phyloP scores from a whole-genome alignment of 2,113 vertebrate genomes.

The Gymnorhina tibicen region DNA sequence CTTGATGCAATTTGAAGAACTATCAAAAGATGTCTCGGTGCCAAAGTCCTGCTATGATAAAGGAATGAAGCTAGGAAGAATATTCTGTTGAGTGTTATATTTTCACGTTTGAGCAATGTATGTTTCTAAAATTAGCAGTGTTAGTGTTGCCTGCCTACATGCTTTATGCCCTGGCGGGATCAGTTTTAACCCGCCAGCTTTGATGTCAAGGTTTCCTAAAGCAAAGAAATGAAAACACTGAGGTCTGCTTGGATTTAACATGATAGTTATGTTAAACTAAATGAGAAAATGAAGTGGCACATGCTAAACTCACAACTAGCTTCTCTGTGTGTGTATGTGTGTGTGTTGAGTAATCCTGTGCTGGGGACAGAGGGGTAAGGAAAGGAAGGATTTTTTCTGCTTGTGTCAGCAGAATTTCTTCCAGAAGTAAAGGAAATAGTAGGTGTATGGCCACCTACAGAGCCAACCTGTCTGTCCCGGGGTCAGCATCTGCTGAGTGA shows the following conservation, averaged over 20 bases:
- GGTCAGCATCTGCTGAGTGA: not conserved
- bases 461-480: not conserved
- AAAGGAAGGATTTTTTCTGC: not conserved
- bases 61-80: not conserved
- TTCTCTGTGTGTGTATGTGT: not conserved
- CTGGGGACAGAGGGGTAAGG: not conserved
- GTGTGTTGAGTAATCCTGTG: not conserved
- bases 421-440: not conserved
- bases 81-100: not conserved
- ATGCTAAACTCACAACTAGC: not conserved
- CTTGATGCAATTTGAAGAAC: not conserved
- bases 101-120: not conserved
- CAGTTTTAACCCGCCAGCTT: constrained; percentile 4
- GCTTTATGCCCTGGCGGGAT: not conserved
- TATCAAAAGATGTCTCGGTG: not conserved
- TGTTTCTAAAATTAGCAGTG: constrained; percentile 26
- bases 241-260: constrained; percentile 27
- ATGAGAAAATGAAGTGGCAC: constrained; percentile 10
- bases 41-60: not conserved
- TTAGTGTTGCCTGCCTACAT: not conserved
- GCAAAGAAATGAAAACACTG: not conserved
- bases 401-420: constrained; percentile 10
- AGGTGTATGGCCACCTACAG: not conserved
- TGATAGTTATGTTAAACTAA: not conserved
- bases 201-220: constrained; percentile 10